These are phyloP conservation scores for Gnathonemus echidnorhynchus DNA, from an alignment of 2,113 vertebrate genomes.

Conservation along the genomic window DNA sequence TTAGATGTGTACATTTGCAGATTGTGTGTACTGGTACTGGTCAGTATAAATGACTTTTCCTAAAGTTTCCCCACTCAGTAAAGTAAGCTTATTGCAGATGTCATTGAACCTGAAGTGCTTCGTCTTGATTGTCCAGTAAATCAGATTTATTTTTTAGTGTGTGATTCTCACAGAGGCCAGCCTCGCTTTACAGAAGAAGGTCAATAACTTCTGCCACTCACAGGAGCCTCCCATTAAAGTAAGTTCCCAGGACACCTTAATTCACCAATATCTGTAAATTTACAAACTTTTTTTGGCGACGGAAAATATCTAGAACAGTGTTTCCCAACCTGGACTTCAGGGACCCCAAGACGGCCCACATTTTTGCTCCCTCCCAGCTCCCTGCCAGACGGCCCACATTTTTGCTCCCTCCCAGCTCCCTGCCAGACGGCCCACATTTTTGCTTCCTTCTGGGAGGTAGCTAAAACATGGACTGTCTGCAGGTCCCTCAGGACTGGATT, in stretches of 20 bases:
- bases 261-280: background rate
- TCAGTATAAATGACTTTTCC: background rate
- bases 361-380: background rate
- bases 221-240: conserved; percentile 88
- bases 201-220: conserved; percentile 83
- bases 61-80: background rate
- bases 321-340: background rate
- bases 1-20: background rate
- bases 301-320: background rate
- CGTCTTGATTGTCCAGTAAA: background rate
- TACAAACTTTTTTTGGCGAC: background rate
- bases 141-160: conserved; percentile 64
- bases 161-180: conserved; percentile 83
- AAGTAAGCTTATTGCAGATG: background rate
- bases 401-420: too few relatives aligned
- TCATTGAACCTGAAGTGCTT: background rate
- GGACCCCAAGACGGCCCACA: background rate
- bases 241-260: conserved; percentile 23
- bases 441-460: background rate
- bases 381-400: too few relatives aligned
- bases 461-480: background rate
- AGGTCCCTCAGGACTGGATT: background rate
- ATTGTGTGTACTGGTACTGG: background rate
- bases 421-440: background rate
- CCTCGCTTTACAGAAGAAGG: conserved; percentile 75